These are phyloP conservation scores for Passer montanus DNA, from an alignment of 2,113 vertebrate species.

Conservation along the genomic window DNA sequence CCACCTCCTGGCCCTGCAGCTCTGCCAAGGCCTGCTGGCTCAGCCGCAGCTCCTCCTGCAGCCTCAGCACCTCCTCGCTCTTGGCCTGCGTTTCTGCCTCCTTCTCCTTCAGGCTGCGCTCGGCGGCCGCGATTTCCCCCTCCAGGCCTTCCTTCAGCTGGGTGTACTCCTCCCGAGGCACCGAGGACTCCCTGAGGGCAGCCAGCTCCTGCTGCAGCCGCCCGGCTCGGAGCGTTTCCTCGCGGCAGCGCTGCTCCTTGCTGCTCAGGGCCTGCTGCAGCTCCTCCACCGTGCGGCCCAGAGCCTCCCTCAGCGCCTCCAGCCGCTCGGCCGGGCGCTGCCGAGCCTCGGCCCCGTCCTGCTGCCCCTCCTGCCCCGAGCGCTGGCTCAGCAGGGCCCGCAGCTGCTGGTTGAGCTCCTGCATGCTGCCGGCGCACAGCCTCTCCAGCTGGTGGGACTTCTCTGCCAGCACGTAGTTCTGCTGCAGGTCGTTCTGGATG, in stretches of 20 bases:
- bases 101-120: constrained; percentile 74
- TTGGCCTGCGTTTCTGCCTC: constrained; percentile 77
- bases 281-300: constrained; percentile 71
- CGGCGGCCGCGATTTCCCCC: constrained; percentile 64
- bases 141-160: constrained; percentile 74
- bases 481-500: constrained; percentile 78
- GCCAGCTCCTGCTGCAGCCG: constrained; percentile 78
- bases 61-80: constrained; percentile 69
- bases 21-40: constrained; percentile 76
- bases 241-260: constrained; percentile 53
- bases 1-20: constrained; percentile 73
- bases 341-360: constrained; percentile 50
- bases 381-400: constrained; percentile 72
- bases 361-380: constrained; percentile 53
- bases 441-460: constrained; percentile 73
- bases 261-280: constrained; percentile 75
- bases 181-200: constrained; percentile 28
- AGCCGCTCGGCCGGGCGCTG: constrained; percentile 63
- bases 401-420: constrained; percentile 73
- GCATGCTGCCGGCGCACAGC: constrained; percentile 52
- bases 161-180: constrained; percentile 72
- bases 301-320: constrained; percentile 75
- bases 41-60: constrained; percentile 80
- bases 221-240: constrained; percentile 66
- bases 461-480: constrained; percentile 70